Evolutionary conservation across 2,797 vertebrate species (phyloP).

Genomic region (Anniella stebbinsi): DNA sequence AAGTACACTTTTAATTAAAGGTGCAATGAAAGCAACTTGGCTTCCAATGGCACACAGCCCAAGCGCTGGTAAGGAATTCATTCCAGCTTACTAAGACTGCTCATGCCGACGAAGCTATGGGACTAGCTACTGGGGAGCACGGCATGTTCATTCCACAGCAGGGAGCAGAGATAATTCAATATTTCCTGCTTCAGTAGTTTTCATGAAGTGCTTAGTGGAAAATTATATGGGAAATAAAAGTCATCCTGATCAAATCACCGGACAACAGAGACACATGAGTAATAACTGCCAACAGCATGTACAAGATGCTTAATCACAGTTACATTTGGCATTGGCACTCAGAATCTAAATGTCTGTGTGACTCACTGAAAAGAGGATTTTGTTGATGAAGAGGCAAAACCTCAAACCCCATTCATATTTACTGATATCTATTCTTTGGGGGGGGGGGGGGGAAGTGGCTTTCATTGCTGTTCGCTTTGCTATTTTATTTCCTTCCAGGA

Average conservation of each 20-base stretch:
- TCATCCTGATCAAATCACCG: background rate
- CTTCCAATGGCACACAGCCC: background rate
- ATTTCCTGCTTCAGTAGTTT: slow-evolving; percentile 21
- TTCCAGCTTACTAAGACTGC: background rate
- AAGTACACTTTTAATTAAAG: background rate
- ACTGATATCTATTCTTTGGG: no score
- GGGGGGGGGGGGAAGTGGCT: background rate
- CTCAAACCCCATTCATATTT: no score
- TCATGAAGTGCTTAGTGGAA: background rate
- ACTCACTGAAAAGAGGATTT: background rate
- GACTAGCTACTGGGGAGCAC: background rate
- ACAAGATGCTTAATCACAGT: fast-evolving
- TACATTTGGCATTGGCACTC: background rate
- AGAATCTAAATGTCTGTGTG: background rate
- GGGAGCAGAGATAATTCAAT: background rate
- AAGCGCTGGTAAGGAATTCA: background rate
- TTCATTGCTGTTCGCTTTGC: no score
- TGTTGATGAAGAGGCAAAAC: background rate
- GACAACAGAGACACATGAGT: background rate
- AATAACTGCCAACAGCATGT: background rate
- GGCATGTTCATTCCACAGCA: background rate
- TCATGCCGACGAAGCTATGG: background rate
- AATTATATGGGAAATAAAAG: background rate
- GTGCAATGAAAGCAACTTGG: background rate
- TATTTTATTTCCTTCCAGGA: background rate